These are phyloP conservation scores for Alfaro cultratus DNA, from an alignment of 2,797 vertebrate species.

Conservation along the genomic window DNA sequence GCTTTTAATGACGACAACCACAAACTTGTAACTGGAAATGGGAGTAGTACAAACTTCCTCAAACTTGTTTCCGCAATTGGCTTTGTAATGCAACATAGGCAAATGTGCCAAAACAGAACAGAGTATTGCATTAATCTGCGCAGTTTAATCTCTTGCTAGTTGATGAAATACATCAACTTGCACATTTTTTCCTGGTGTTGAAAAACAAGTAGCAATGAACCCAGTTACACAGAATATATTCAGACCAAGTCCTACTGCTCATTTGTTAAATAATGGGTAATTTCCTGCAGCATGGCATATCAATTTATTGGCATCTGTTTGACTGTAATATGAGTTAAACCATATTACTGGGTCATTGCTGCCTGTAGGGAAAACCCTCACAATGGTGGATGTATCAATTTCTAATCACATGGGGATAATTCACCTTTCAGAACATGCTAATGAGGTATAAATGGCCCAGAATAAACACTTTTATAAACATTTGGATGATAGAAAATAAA, in stretches of 20 bases:
- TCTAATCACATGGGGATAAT: constrained; percentile 22
- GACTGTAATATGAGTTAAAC: constrained; percentile 40
- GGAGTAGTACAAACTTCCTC: neutral
- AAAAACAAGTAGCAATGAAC: neutral
- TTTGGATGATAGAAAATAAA: neutral
- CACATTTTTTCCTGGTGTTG: neutral
- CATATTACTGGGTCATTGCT: constrained; percentile 59
- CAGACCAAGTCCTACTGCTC: neutral
- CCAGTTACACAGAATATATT: neutral
- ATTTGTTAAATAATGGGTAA: constrained; percentile 4
- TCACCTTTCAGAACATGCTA: constrained; percentile 12
- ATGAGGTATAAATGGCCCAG: constrained; percentile 3
- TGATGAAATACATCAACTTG: neutral
- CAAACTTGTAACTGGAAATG: neutral
- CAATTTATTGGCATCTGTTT: constrained; percentile 8
- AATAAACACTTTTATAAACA: neutral
- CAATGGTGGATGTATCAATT: constrained; percentile 48
- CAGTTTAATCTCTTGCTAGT: neutral
- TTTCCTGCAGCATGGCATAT: constrained; percentile 11
- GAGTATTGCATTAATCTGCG: neutral
- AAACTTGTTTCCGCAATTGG: neutral
- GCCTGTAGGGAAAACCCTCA: constrained; percentile 48
- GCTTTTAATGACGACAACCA: neutral
- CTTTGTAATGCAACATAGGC: neutral
- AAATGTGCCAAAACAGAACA: neutral